A percentile compares a stretch with the other conserved stretches of the same genome.
Evolutionary conservation across 2,888 invertebrate species (phyloP).

Genomic region (Eudasyphora cyanicolor): DNA sequence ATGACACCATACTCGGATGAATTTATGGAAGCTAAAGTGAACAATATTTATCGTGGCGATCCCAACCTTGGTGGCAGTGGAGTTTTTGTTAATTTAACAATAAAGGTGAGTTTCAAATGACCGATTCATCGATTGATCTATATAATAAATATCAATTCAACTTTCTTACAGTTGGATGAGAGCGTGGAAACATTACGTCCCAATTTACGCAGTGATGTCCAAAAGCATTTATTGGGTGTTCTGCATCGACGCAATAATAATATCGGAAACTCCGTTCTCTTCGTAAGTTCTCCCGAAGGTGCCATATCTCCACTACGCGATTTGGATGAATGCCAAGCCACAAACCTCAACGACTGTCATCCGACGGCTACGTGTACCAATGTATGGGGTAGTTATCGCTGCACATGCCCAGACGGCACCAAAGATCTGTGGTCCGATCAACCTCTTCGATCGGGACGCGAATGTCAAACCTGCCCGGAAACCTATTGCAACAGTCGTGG

Average conservation of each 20-base stretch:
- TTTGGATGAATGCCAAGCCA: constrained; percentile 91
- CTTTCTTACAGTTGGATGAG: constrained; percentile 84
- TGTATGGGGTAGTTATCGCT: constrained; percentile 88
- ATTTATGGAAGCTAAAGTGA: constrained; percentile 90
- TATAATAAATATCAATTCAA: not conserved
- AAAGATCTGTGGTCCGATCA: constrained; percentile 88
- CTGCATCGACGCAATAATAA: constrained; percentile 92
- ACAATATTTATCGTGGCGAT: constrained; percentile 88
- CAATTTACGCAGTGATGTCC: constrained; percentile 87
- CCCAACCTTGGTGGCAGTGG: constrained; percentile 85
- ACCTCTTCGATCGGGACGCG: constrained; percentile 85
- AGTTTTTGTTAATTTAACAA: constrained; percentile 91
- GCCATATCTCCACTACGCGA: constrained; percentile 89
- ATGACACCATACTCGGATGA: constrained; percentile 95
- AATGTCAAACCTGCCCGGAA: constrained; percentile 89
- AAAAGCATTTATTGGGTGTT: constrained; percentile 91
- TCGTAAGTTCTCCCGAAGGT: constrained; percentile 90
- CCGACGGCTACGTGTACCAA: constrained; percentile 89
- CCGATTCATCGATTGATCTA: not conserved
- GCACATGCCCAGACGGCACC: constrained; percentile 87
- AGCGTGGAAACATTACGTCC: constrained; percentile 86
- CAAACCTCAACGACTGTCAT: constrained; percentile 93
- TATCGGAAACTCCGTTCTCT: constrained; percentile 91
- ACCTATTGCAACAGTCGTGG: constrained; percentile 92
- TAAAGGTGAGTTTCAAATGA: constrained; percentile 81